Evolutionary conservation across 1,140 invertebrate species (phyloP), one percentile per base, ranked within the genome.

Genomic region (Triops longicaudatus): DNA sequence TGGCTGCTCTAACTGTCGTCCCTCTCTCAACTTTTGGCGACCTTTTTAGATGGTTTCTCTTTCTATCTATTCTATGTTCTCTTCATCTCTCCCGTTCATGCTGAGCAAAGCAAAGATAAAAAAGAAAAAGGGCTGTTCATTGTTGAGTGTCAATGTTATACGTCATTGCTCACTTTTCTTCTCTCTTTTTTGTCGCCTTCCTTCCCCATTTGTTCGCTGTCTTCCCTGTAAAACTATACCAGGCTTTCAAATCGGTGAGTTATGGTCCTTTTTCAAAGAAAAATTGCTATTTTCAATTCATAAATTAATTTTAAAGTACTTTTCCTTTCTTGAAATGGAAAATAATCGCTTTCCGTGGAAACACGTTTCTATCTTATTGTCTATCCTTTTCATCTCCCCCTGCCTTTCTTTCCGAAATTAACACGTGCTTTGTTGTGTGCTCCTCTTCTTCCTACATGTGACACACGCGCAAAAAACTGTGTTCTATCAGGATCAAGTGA

Each of bases 161-260:
- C 22, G 41, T 78, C 50, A 50, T 44, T 42, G 37, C 75, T 79
- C 76, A 74, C 77, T 80, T 76, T 79, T 74, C 74, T 78, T 76
- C 79, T 78, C 80, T 73, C 80, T 76, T 79, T 78, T 80, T 73
- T 80, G 79, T 80, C 79, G 79, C 79, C 80, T 82, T 75, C 80
- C 78, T 73, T 76, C 80, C 77, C 80, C 79, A 81, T 82, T 80
- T 81, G 79, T 82, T 80, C 31, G 63, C 63, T 82, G 74, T 80
- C 77, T 78, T 81, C 81, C 17, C 50, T 63, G 17, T 22, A 63
- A 63, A 63, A 63, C 31, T 37, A 81, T 77, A 9, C 26, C 81
- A 86, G 85, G 84, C 85, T 82, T 86, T 85, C 83, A 82, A 83
- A 85, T 85, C 83, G 85, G 85, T 86, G 85, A 86, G 85, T 86